Evolutionary conservation across 2,113 vertebrate genomes (phyloP), one percentile per base, ranked within the genome.

Genomic region (Thomomys bottae): DNA sequence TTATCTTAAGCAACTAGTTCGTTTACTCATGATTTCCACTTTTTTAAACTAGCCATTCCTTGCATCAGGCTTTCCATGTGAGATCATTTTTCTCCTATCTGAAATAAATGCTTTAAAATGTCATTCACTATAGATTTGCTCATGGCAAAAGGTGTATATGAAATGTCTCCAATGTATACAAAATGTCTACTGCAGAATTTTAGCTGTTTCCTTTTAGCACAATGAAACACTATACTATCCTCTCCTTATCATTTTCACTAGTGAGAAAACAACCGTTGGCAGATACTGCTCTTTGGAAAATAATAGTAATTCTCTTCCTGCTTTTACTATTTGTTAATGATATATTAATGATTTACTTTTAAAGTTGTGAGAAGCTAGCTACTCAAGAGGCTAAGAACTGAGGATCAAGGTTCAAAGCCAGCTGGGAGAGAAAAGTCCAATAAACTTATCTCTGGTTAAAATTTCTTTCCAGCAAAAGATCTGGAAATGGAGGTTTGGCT

Each of bases 51-150:
- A 54, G 4, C 49, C 11, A 17, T 17, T 54, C 17, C 49, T 54
- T 15, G 49, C 18, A 54, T 54, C 12, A 54, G 49, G 18, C 49
- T 54, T 54, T 54, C 49, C 49, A 4, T 54, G 49, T 54, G 49
- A 17, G 49, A 54, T 54, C 49, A 17, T 54, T 14, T 54, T 54
- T 15, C 9, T 89, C 24, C 40, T 89, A 24, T 59, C n/a, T 79
- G 28, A 70, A 92, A 87, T n/a, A 79, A 5, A 70, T 84, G 21
- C 71, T 86, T 77, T 93, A 61, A 93, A 82, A 67, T 91, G 72
- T 89, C 38, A 59, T 79, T 84, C 77, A 75, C 26, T 79, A 11
- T n/a, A 89, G 34, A 49, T 79, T 90, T 91, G 38, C 64, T 45
- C 67, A 84, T 38, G 28, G 40, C 71, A 84, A 91, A 89, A 84